A percentile compares a stretch with the other conserved stretches of the same genome.
These are phyloP conservation scores for Calycopis cecrops DNA, from an alignment of 1,140 invertebrate genomes.

Conservation along the genomic window DNA sequence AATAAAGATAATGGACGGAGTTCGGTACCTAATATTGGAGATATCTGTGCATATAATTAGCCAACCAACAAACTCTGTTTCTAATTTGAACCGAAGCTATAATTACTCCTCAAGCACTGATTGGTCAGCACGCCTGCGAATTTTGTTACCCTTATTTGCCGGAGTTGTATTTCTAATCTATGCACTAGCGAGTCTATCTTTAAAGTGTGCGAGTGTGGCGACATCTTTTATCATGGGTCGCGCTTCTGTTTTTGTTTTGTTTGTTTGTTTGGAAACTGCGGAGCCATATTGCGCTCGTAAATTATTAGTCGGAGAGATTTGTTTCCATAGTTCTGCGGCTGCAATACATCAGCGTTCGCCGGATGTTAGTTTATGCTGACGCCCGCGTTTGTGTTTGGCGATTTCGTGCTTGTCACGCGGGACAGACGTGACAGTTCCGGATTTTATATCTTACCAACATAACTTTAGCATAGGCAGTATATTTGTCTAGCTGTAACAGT, in stretches of 20 bases:
- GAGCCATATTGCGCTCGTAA: conserved; percentile 66
- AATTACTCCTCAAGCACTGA: conserved; percentile 50
- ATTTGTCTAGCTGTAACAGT: conserved; percentile 28
- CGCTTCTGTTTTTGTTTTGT: conserved; percentile 61
- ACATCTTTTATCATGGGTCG: conserved; percentile 67
- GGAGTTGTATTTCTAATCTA: conserved; percentile 51
- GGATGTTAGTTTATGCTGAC: conserved; percentile 70
- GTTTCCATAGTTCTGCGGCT: conserved; percentile 70
- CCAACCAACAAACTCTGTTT: conserved; percentile 43
- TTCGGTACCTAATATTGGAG: conserved; percentile 36
- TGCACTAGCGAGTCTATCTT: conserved; percentile 60
- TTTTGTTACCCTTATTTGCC: conserved; percentile 36
- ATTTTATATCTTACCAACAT: conserved; percentile 46
- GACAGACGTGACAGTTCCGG: conserved; percentile 49
- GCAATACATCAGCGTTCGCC: conserved; percentile 65
- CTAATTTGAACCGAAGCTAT: conserved; percentile 65
- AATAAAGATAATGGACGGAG: conserved; percentile 34
- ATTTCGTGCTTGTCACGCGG: conserved; percentile 56
- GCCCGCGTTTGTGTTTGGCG: conserved; percentile 56
- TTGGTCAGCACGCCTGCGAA: conserved; percentile 35
- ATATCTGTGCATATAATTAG: conserved; percentile 46
- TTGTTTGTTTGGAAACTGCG: conserved; percentile 60
- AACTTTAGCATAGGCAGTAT: conserved; percentile 31
- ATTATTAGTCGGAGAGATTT: conserved; percentile 68
- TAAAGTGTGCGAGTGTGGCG: conserved; percentile 55